Evolutionary conservation across 2,113 vertebrate genomes (phyloP).

Genomic region (Misgurnus mizolepis): DNA sequence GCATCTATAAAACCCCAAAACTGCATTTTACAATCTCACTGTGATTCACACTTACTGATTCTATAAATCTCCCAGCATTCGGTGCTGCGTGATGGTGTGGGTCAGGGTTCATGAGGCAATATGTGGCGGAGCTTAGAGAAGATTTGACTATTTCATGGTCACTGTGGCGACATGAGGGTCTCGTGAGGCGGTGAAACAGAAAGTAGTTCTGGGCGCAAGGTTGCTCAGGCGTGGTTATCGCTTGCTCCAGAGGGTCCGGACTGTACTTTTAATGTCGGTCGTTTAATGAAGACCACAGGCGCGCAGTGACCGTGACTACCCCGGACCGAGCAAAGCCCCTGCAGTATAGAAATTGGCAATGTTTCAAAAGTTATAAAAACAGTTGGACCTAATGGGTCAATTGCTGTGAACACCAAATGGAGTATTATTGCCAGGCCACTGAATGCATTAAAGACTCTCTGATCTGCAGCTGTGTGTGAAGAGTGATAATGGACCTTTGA

Average conservation of each 20-base stretch:
- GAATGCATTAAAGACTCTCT: slow-evolving; percentile 33
- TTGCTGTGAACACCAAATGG: slow-evolving; percentile 35
- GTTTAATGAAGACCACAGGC: slow-evolving; percentile 54
- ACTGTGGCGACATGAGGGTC: not conserved
- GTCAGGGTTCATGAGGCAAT: slow-evolving; percentile 38
- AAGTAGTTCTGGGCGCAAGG: slow-evolving; percentile 14
- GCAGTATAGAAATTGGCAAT: slow-evolving; percentile 51
- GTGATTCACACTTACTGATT: slow-evolving; percentile 55
- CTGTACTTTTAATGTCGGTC: slow-evolving; percentile 40
- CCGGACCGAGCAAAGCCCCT: slow-evolving; percentile 41
- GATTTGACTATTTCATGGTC: slow-evolving; percentile 17
- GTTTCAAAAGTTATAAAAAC: slow-evolving; percentile 58
- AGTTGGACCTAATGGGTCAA: slow-evolving; percentile 35
- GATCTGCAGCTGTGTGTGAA: slow-evolving; percentile 25
- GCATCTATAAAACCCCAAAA: slow-evolving; percentile 39
- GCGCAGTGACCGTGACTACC: slow-evolving; percentile 57
- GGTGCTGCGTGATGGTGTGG: not conserved
- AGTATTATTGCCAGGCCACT: slow-evolving; percentile 36
- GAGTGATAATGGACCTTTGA: slow-evolving; percentile 24
- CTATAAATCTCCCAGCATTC: slow-evolving; percentile 55
- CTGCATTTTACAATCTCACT: slow-evolving; percentile 45
- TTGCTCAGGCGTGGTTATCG: slow-evolving; percentile 51
- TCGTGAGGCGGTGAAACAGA: slow-evolving; percentile 13
- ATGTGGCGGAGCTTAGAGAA: not conserved
- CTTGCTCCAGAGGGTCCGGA: slow-evolving; percentile 39